Conservation (phyloP, 1,140 invertebrate genomes). For the Drosophila arizonae region DNA sequence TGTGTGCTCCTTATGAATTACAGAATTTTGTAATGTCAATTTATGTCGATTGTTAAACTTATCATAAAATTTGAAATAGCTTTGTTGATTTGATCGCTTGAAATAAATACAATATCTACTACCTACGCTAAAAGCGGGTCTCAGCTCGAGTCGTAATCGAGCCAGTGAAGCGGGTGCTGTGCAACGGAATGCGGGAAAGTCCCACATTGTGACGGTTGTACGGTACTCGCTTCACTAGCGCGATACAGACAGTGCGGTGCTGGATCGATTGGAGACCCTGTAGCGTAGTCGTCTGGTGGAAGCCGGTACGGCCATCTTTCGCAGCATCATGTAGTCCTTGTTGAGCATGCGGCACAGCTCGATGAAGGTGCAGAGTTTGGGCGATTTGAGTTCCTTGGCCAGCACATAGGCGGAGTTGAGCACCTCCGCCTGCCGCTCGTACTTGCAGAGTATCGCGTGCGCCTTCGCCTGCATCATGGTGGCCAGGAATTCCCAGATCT, state of each 20-base stretch:
- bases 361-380: conserved; percentile 58
- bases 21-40: conserved; percentile 40
- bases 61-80: conserved; percentile 12
- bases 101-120: neutral
- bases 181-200: neutral
- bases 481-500: conserved; percentile 66
- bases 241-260: neutral
- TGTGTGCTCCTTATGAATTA: conserved; percentile 21
- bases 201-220: neutral
- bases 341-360: conserved; percentile 72
- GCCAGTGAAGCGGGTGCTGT: neutral
- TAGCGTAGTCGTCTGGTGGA: conserved; percentile 41
- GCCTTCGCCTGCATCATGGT: conserved; percentile 68
- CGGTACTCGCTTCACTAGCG: conserved; percentile 2
- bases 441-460: conserved; percentile 68
- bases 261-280: conserved; percentile 38
- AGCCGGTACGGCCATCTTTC: conserved; percentile 58
- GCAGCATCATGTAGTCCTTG: conserved; percentile 61
- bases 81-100: conserved; percentile 9
- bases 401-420: conserved; percentile 56
- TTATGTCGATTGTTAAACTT: neutral
- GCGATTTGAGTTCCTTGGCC: conserved; percentile 54
- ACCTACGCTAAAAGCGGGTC: no score
- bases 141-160: neutral
- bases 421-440: conserved; percentile 58